Conservation (phyloP, 2,113 vertebrate genomes). For the Phainopepla nitens region DNA sequence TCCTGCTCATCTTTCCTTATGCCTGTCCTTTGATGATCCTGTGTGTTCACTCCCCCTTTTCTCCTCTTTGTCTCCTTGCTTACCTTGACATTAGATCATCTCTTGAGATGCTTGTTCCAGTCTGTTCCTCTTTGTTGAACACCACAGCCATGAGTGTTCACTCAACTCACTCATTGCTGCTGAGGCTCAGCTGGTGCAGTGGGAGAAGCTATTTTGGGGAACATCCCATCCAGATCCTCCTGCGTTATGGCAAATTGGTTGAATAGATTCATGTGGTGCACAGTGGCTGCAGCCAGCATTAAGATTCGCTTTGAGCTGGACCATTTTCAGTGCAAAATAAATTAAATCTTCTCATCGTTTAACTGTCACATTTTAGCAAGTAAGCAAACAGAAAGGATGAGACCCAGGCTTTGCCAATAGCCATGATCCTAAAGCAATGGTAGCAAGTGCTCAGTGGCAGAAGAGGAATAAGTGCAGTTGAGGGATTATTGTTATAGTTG, state of each 20-base stretch:
- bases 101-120: not conserved
- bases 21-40: not conserved
- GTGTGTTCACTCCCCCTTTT: not conserved
- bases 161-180: not conserved
- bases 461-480: not conserved
- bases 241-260: fast-evolving
- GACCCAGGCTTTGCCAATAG: not conserved
- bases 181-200: not conserved
- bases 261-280: not conserved
- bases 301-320: not conserved
- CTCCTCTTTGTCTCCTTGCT: not conserved
- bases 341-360: not conserved
- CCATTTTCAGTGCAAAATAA: not conserved
- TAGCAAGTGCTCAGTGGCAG: not conserved
- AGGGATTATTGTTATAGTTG: not conserved
- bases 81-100: not conserved
- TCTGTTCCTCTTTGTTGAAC: not conserved
- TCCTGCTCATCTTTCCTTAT: not conserved
- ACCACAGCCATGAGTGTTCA: not conserved
- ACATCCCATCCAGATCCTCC: not conserved
- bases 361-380: not conserved
- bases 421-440: not conserved
- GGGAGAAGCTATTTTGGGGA: not conserved
- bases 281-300: not conserved
- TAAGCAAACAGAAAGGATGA: not conserved